Conservation (phyloP, 2,888 invertebrate genomes). For the Tolmerus cingulatus region DNA sequence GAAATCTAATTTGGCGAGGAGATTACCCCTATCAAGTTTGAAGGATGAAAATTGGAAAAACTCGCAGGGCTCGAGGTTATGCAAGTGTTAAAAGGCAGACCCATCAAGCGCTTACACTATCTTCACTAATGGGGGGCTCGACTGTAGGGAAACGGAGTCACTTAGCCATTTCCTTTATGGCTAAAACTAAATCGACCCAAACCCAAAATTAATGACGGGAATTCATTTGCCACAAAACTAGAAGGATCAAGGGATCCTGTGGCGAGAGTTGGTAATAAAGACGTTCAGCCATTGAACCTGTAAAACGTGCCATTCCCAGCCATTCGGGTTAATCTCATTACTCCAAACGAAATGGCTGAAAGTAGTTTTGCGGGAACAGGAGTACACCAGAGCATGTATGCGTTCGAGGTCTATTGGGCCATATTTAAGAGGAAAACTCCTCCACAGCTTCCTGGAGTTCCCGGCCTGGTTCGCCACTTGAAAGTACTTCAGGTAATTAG, state of each 20-base stretch:
- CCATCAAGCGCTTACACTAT: slow-evolving; percentile 41
- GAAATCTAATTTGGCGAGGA: neutral
- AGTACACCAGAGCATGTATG: neutral
- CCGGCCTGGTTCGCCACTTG: neutral
- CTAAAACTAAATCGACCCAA: slow-evolving; percentile 48
- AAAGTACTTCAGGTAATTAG: slow-evolving; percentile 38
- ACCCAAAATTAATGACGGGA: slow-evolving; percentile 48
- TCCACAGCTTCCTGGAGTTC: neutral
- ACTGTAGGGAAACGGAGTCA: slow-evolving; percentile 34
- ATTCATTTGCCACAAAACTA: slow-evolving; percentile 46
- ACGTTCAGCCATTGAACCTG: slow-evolving; percentile 46
- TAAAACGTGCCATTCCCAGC: slow-evolving; percentile 46
- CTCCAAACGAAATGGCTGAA: slow-evolving; percentile 43
- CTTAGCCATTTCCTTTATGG: slow-evolving; percentile 48
- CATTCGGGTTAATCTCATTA: slow-evolving; percentile 45
- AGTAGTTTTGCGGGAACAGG: slow-evolving; percentile 19
- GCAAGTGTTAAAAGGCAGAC: slow-evolving; percentile 46
- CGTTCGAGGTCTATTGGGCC: slow-evolving; percentile 24
- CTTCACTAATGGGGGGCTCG: slow-evolving; percentile 37
- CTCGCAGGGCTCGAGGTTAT: slow-evolving; percentile 32
- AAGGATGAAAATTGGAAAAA: slow-evolving; percentile 43
- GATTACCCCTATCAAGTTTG: neutral
- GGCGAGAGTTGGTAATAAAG: slow-evolving; percentile 44
- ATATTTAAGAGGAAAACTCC: slow-evolving; percentile 23
- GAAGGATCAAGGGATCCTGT: slow-evolving; percentile 37